These are phyloP conservation scores for Eupithecia subfuscata DNA, from an alignment of 2,888 invertebrate species.

Conservation along the genomic window DNA sequence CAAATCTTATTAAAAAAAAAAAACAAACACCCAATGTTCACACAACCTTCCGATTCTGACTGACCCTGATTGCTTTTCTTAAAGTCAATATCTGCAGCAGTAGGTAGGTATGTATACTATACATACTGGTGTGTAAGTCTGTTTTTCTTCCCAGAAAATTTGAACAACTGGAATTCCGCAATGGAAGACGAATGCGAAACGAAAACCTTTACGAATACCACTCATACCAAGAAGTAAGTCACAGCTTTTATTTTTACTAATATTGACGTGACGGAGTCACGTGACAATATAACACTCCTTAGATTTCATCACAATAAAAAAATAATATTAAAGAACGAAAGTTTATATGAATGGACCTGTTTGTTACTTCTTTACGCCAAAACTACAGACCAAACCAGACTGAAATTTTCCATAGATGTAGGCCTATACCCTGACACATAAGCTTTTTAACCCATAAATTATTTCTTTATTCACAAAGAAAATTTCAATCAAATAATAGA, in stretches of 20 bases:
- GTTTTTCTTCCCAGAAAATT: slow-evolving; percentile 53
- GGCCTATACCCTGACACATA: not conserved
- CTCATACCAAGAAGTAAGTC: slow-evolving; percentile 62
- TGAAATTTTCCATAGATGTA: not conserved
- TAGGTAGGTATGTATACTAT: not conserved
- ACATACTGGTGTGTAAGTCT: not conserved
- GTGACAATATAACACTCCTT: not conserved
- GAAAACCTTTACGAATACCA: slow-evolving; percentile 65
- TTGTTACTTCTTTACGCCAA: not conserved
- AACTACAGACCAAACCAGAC: not conserved
- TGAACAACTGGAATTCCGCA: slow-evolving; percentile 50
- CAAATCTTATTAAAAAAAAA: too few relatives aligned
- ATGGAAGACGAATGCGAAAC: slow-evolving; percentile 55
- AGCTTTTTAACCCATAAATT: not conserved
- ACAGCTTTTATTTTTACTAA: not conserved
- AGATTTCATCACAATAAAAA: not conserved
- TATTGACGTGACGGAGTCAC: not conserved
- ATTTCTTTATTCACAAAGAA: too few relatives aligned
- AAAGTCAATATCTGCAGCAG: not conserved
- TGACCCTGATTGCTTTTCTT: not conserved
- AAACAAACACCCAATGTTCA: too few relatives aligned
- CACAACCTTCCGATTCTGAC: too few relatives aligned
- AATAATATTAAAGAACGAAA: not conserved
- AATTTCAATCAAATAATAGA: too few relatives aligned
- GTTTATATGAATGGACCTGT: not conserved